These are phyloP conservation scores for Epistrophe eligans DNA, from an alignment of 2,888 invertebrate species.

Conservation along the genomic window DNA sequence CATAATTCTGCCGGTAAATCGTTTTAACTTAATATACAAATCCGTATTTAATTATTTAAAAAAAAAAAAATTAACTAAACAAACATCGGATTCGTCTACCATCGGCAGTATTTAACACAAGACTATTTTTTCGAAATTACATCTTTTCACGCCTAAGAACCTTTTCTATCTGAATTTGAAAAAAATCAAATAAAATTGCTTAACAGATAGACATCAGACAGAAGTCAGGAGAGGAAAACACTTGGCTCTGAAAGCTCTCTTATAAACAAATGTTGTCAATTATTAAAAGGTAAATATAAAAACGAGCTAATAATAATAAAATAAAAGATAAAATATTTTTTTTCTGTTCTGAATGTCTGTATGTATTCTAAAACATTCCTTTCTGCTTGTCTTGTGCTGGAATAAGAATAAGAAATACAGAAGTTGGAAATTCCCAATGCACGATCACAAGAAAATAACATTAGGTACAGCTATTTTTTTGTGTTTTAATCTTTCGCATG, in stretches of 20 bases:
- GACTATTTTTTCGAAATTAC: conserved; percentile 58
- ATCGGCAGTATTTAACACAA: conserved; percentile 43
- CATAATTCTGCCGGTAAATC: conserved; percentile 37
- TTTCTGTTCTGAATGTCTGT: neutral
- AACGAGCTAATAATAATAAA: conserved; percentile 60
- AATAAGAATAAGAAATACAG: conserved; percentile 37
- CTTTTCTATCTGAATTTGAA: conserved; percentile 39
- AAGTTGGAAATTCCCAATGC: conserved; percentile 64
- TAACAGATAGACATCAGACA: conserved; percentile 31
- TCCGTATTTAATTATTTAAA: neutral
- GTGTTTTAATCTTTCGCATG: conserved; percentile 26
- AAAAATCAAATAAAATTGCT: conserved; percentile 59
- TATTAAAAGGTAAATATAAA: conserved; percentile 67
- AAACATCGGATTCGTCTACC: conserved; percentile 49
- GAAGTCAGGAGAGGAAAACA: neutral
- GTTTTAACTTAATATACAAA: neutral
- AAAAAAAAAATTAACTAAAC: neutral
- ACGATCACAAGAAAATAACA: neutral
- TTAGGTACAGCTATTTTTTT: neutral
- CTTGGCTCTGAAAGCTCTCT: conserved; percentile 31
- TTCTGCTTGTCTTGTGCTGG: conserved; percentile 37
- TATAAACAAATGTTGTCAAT: conserved; percentile 69
- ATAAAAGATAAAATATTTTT: conserved; percentile 14
- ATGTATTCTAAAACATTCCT: conserved; percentile 38
- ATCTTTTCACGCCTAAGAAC: conserved; percentile 58